Evolutionary conservation across 2,888 invertebrate genomes (phyloP), one percentile per base, ranked within the genome.

Genomic region (Epistrophe eligans): DNA sequence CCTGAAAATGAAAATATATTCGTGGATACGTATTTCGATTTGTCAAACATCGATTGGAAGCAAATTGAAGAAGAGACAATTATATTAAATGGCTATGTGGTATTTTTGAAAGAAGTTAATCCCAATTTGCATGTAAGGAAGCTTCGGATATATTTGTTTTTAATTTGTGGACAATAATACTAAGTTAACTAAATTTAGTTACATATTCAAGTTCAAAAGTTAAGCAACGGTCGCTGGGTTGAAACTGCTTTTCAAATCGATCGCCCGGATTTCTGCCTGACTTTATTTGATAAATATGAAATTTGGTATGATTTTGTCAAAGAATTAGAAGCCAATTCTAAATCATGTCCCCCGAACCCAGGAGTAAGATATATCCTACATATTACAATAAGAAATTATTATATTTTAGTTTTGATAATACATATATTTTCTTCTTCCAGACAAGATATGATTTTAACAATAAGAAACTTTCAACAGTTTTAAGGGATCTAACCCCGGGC

Each of bases 301-400:
- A 40, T 62, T 35, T 62, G 60, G 60, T 40, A 62, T 40, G 60
- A 62, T 9, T 40, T 62, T 24, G 9, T 62, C 4, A 62, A 62
- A 4, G 60, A 62, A 9, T 24, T 62, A 1, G 60, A 62, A 19
- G 15, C 13, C 0, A 43, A 15, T 43, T 40, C 38, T 1, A 62
- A 62, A 2, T 8, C 15, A 40, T 62, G 60, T 24, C 60, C 60
- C 4, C 15, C 40, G 24, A 9, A 40, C 1, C 8, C 35, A 9
- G 60, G 60, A 24, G 60, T 62, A 62, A 62, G 40, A 40, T 40
- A 38, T 19, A 11, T n/a, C 11, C 24, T 24, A 24, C 24, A 24
- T 24, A 24, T n/a, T n/a, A 24, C 3, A 24, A 10, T 17, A 9
- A 13, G 0, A 62, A n/a, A 7, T 24, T 13, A 24, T 4, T 40